Conservation (phyloP, 37 sponge, comb jelly and placozoan species). For the Spongilla lacustris region DNA sequence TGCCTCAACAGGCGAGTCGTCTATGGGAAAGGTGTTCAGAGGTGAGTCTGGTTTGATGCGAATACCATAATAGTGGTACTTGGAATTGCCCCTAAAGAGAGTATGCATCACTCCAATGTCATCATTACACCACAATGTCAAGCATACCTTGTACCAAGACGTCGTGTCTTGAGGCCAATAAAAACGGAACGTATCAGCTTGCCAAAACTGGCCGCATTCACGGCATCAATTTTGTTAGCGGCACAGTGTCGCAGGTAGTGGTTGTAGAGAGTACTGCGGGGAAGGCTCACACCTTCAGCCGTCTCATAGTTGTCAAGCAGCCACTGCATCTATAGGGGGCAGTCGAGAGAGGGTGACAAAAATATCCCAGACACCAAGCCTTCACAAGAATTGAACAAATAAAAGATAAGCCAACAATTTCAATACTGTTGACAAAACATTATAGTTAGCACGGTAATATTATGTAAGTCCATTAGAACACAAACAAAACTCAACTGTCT, state of each 20-base stretch:
- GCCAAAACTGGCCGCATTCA: slow-evolving; percentile 99
- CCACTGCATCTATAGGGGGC: slow-evolving; percentile 85
- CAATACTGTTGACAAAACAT: too few relatives aligned
- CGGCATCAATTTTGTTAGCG: slow-evolving; percentile 89
- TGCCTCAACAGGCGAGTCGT: slow-evolving; percentile 70
- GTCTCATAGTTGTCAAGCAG: slow-evolving; percentile 96
- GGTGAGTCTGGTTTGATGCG: slow-evolving; percentile 91
- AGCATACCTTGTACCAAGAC: slow-evolving; percentile 91
- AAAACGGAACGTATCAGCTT: slow-evolving; percentile 99
- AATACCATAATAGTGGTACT: slow-evolving; percentile 99
- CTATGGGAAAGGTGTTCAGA: slow-evolving; percentile 75
- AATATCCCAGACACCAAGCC: background rate
- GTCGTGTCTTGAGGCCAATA: slow-evolving; percentile 90
- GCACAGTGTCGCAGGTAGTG: slow-evolving; percentile 96
- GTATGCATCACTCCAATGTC: background rate
- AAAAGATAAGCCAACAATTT: background rate
- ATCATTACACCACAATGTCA: background rate
- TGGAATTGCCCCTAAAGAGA: slow-evolving; percentile 91
- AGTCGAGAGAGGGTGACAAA: background rate
- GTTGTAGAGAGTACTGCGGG: slow-evolving; percentile 90
- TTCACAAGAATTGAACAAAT: background rate
- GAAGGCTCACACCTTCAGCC: slow-evolving; percentile 94
- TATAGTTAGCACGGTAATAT: too few relatives aligned
- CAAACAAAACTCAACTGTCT: slow-evolving; percentile 30
- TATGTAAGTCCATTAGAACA: too few relatives aligned